Base-by-base conservation (phyloP, 2,797 vertebrate genomes). In the Furcifer pardalis region DNA sequence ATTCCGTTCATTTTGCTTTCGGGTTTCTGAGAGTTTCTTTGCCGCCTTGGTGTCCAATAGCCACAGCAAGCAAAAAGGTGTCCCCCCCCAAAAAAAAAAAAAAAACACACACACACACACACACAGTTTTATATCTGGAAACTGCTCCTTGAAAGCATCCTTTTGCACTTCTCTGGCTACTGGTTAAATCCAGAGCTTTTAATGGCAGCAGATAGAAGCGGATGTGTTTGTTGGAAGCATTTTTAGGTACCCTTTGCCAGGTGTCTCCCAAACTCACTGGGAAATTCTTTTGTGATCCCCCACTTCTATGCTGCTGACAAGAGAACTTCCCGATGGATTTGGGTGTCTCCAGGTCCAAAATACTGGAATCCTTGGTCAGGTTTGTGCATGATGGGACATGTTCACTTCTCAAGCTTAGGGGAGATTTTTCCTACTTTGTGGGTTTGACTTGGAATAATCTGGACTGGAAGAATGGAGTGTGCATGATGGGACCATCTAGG, bases 391-490 rank as follows among this genome's bases (percentile, higher is more conserved):
- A 10, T 2, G n/a, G 2, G 44, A 2, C 13, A 30, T 5, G 8
- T 66, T n/a, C 12, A 10, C 15, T 46, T 72, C 59, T 37, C 40
- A 15, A 15, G 25, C 35, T 19, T 62, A n/a, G 12, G 25, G 25
- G n/a, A 10, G 27, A 30, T 60, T 27, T 56, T 37, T 1, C n/a
- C 17, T 27, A 1, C 42, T 46, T 44, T 5, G 1, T 35, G 19
- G 30, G 5, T 40, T 32, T 6, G 17, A 25, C 4, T 37, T 4
- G 42, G 60, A 49, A 49, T 4, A 7, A 17, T 13, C 30, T 49
- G 19, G 5, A 27, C 5, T 1, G 5, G 12, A 6, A 37, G 12
- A 6, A 37, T 13, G 7, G 2, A 5, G n/a, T 2, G 3, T 3
- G 59, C 25, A 17, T n/a, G 30, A 17, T 1, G 1, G 44, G 10